These are phyloP conservation scores for Stylophora pistillata DNA, from an alignment of 64 coral and sea anemone genomes.

Conservation along the genomic window DNA sequence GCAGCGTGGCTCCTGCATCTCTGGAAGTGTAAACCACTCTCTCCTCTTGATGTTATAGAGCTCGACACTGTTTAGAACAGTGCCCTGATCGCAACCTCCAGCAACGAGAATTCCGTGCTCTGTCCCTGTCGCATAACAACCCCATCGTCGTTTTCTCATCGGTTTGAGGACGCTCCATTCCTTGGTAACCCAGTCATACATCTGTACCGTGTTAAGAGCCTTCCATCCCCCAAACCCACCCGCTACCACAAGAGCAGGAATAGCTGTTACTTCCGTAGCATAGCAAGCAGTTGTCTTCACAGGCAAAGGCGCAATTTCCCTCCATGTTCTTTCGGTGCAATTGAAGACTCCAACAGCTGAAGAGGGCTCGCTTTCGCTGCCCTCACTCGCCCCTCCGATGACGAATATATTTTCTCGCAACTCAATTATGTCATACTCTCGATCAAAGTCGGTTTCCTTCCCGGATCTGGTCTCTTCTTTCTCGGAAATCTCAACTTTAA, in stretches of 20 bases:
- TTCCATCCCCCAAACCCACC: slow-evolving; percentile 91
- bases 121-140: slow-evolving; percentile 55
- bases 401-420: slow-evolving; percentile 71
- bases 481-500: slow-evolving; percentile 35
- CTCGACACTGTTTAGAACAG: slow-evolving; percentile 76
- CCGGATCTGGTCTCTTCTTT: slow-evolving; percentile 50
- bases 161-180: slow-evolving; percentile 75
- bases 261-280: slow-evolving; percentile 59
- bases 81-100: slow-evolving; percentile 87
- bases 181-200: slow-evolving; percentile 83
- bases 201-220: slow-evolving; percentile 80
- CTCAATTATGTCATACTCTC: slow-evolving; percentile 83
- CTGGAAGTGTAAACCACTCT: slow-evolving; percentile 74
- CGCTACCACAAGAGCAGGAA: slow-evolving; percentile 76
- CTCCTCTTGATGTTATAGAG: slow-evolving; percentile 76
- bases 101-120: slow-evolving; percentile 82
- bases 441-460: slow-evolving; percentile 50
- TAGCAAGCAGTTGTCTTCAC: slow-evolving; percentile 79
- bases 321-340: slow-evolving; percentile 55
- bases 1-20: slow-evolving; percentile 75
- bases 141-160: slow-evolving; percentile 92
- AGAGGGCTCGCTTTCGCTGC: slow-evolving; percentile 33
- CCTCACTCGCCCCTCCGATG: slow-evolving; percentile 75
- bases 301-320: slow-evolving; percentile 61
- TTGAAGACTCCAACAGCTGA: slow-evolving; percentile 64